These are phyloP conservation scores for Capitulum mitella DNA, from an alignment of 2,888 invertebrate genomes.

Conservation along the genomic window DNA sequence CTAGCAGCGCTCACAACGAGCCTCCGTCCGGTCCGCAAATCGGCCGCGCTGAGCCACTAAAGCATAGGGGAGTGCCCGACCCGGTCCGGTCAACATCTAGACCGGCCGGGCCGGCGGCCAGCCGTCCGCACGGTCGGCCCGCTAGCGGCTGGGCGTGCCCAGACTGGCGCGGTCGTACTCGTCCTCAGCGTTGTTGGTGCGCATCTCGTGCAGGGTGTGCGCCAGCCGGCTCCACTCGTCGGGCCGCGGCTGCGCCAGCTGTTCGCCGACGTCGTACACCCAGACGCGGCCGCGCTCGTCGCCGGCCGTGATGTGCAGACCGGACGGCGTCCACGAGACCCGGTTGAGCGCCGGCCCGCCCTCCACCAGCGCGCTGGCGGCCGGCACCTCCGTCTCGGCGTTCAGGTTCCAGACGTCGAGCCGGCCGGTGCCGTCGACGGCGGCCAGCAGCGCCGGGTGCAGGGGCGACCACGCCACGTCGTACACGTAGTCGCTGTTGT, in stretches of 20 bases:
- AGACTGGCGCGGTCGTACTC: constrained; percentile 27
- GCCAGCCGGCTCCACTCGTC: constrained; percentile 94
- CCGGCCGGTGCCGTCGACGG: constrained; percentile 87
- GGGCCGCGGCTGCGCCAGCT: constrained; percentile 79
- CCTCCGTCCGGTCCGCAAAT: too few relatives aligned
- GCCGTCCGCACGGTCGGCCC: background rate
- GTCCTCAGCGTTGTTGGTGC: constrained; percentile 42
- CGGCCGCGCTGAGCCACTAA: too few relatives aligned
- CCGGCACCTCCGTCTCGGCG: constrained; percentile 90
- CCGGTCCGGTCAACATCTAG: background rate
- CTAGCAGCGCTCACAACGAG: too few relatives aligned
- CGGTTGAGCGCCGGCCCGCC: constrained; percentile 82
- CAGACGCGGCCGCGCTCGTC: constrained; percentile 92
- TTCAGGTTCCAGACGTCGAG: constrained; percentile 96
- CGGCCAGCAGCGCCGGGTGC: constrained; percentile 95
- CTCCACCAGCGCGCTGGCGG: constrained; percentile 76
- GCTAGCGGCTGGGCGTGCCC: constrained; percentile 5
- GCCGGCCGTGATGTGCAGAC: constrained; percentile 83
- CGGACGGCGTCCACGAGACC: constrained; percentile 89
- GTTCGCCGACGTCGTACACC: constrained; percentile 95
- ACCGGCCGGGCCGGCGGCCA: background rate
- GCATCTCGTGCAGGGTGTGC: constrained; percentile 83
- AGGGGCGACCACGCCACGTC: constrained; percentile 98
- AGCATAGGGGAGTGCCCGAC: background rate
- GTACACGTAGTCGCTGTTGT: constrained; percentile 93